Base-by-base conservation (phyloP, 1,140 invertebrate genomes). In the Drosophila nannoptera region DNA sequence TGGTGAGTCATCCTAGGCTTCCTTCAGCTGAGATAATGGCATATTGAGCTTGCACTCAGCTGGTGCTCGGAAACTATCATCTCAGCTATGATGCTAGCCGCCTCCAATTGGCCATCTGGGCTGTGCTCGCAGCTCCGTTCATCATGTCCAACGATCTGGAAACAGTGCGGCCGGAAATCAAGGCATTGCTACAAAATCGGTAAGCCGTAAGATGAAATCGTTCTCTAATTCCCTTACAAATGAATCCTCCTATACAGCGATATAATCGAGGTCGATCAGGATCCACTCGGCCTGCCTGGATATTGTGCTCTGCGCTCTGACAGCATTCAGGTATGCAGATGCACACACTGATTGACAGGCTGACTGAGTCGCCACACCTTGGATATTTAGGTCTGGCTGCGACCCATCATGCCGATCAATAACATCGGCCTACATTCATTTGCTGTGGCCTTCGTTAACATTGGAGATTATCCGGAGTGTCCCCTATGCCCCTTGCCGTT, bases 31-130 rank as follows among this genome's bases (percentile, higher is more conserved):
- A 7, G 7, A 2, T 16, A 5, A 3, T n/a, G 29, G n/a, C 7
- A 4, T 22, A 16, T 36, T 36, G 6, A 12, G 12, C 14, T 3
- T 12, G 5, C 9, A 11, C 5, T 50, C n/a, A 96, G 95, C 91
- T 99, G 61, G 96, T 99, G 65, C 94, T 98, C 78, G 98, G 98
- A 4, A 98, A 99, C 90, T 98, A 96, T 90, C 97, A 96, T 4
- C 90, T 99, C 35, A 98, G 96, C 80, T 96, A 96, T 88, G 97
- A 98, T 71, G 97, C 99, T 89, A 94, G 96, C 78, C 96, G 97
- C 90, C 95, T 96, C 0, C 98, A 99, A 92, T 96, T 99, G 94
- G 97, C 97, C 8, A 92, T 99, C 69, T 99, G 98, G 98, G 95
- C 97, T 5, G 97, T 99, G 75, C 90, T 99, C 73, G 97, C 98